Percentiles rank a stretch among this genome's conserved stretches.
Evolutionary conservation across 1,140 invertebrate genomes (phyloP).

Genomic region (Drosophila lini): DNA sequence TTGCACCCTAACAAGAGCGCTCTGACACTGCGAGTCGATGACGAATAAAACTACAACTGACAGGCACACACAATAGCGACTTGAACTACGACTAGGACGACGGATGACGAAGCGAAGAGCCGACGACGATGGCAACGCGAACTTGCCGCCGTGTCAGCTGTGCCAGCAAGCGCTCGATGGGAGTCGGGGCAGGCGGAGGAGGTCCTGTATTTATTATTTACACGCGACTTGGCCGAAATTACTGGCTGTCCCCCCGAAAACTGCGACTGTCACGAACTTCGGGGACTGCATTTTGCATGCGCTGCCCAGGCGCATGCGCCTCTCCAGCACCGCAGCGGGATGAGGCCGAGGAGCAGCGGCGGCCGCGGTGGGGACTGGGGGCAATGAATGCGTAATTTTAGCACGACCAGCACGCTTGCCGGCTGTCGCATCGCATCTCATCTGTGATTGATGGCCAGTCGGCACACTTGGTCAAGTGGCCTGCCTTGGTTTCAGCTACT

Average conservation of each 20-base stretch:
- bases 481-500: conserved; percentile 11
- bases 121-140: conserved; percentile 24
- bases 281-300: conserved; percentile 42
- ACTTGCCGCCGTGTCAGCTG: conserved; percentile 56
- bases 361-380: background rate
- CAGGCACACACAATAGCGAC: conserved; percentile 46
- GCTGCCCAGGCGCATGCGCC: conserved; percentile 36
- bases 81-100: conserved; percentile 31
- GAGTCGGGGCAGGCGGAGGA: background rate
- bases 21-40: conserved; percentile 52
- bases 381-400: conserved; percentile 49
- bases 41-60: conserved; percentile 63
- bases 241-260: conserved; percentile 26
- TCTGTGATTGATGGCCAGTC: conserved; percentile 31
- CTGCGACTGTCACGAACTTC: conserved; percentile 29
- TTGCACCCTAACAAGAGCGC: conserved; percentile 26
- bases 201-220: conserved; percentile 67
- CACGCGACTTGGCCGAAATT: conserved; percentile 54
- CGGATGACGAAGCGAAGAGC: conserved; percentile 16
- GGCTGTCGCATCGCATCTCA: conserved; percentile 22
- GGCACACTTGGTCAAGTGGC: conserved; percentile 24
- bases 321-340: conserved; percentile 1
- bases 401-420: conserved; percentile 24
- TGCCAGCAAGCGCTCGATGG: conserved; percentile 32
- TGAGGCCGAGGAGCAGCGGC: conserved; percentile 1